These are phyloP conservation scores for Prinia subflava DNA, from an alignment of 2,113 vertebrate genomes.

Conservation along the genomic window DNA sequence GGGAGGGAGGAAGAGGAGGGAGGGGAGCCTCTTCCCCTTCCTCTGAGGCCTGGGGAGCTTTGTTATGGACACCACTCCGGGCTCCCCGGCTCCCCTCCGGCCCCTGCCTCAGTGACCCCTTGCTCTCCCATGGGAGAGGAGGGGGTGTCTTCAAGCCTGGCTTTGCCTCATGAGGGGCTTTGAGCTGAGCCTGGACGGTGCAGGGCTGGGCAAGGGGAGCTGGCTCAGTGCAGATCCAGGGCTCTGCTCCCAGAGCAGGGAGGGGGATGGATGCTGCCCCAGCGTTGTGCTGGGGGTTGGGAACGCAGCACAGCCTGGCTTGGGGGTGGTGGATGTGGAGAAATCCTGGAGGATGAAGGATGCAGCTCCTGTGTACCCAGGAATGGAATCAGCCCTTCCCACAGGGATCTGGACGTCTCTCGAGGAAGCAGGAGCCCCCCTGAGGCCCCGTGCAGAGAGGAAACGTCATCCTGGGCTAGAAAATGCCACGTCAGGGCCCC, in stretches of 20 bases:
- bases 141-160: background rate
- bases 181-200: background rate
- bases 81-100: background rate
- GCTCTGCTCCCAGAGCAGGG: background rate
- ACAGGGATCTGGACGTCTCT: background rate
- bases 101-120: too few relatives aligned
- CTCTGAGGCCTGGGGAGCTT: background rate
- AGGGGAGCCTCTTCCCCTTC: constrained; percentile 23
- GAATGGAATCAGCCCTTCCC: accelerated
- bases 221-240: accelerated
- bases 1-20: background rate
- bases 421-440: background rate
- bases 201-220: accelerated
- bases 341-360: background rate
- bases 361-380: background rate
- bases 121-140: background rate
- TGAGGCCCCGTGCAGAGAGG: background rate
- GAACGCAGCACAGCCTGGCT: accelerated
- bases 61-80: accelerated
- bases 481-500: background rate
- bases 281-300: accelerated
- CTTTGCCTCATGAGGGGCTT: background rate
- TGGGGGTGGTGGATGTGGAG: background rate
- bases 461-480: background rate
- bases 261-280: background rate